Percentiles rank a stretch among this genome's conserved stretches.
These are phyloP conservation scores for Lucinisca nassula DNA, from an alignment of 2,888 invertebrate genomes.

Conservation along the genomic window DNA sequence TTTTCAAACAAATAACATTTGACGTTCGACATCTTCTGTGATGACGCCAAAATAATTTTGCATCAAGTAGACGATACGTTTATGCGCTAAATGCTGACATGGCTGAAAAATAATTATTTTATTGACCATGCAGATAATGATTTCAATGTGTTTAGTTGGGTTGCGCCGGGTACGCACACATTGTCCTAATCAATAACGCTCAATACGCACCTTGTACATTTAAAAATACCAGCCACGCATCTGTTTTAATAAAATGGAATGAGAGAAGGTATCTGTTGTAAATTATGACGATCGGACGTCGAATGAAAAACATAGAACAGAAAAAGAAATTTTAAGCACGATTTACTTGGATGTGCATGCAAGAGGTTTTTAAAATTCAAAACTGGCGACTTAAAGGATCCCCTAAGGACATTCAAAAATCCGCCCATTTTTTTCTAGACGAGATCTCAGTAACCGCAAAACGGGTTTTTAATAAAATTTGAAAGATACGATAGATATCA, in stretches of 20 bases:
- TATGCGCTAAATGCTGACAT: constrained; percentile 1
- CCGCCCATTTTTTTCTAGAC: no score
- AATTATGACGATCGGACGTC: no score
- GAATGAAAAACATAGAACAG: no score
- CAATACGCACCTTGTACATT: neutral
- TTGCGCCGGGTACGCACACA: constrained; percentile 1
- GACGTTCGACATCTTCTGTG: constrained; percentile 10
- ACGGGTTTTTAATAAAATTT: no score
- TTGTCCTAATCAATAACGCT: neutral
- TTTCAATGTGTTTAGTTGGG: constrained; percentile 4
- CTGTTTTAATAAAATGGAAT: neutral
- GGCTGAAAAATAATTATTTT: neutral
- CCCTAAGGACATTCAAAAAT: no score
- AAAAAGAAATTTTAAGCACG: no score
- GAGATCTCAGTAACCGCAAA: no score
- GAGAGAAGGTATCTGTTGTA: neutral
- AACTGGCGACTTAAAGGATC: no score
- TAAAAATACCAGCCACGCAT: neutral
- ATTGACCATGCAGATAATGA: constrained; percentile 5
- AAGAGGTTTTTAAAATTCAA: no score
- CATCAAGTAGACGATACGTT: neutral
- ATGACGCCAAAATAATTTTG: constrained; percentile 11
- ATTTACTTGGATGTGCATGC: no score
- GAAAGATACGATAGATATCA: no score
- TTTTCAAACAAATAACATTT: neutral